Percentiles rank a stretch among this genome's conserved stretches.
phyloP scores from a whole-genome alignment of 2,113 vertebrate species.

The Spermophilus dauricus region DNA sequence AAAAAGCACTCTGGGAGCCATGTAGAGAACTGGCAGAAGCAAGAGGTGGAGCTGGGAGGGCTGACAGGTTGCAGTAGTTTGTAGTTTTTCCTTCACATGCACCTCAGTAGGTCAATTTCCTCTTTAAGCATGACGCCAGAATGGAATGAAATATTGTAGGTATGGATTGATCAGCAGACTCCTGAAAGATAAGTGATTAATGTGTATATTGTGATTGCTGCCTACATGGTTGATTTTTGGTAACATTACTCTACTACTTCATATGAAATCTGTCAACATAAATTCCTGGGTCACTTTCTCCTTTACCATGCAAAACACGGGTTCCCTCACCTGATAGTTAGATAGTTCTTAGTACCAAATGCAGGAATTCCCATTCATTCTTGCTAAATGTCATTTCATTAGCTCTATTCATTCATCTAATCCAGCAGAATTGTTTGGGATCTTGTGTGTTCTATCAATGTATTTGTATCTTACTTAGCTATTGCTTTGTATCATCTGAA shows the following conservation, averaged over 20 bases:
- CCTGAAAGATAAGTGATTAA: neutral
- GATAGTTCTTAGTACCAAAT: neutral
- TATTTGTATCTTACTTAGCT: neutral
- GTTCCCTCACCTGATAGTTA: neutral
- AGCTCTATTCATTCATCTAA: neutral
- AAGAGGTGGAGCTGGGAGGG: neutral
- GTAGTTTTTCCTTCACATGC: neutral
- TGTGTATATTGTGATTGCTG: neutral
- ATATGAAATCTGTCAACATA: neutral
- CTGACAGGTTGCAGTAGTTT: neutral
- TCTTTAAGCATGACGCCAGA: neutral
- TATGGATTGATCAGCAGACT: neutral
- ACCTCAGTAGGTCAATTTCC: neutral
- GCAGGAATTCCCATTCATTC: neutral
- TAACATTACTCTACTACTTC: neutral
- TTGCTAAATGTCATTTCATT: neutral
- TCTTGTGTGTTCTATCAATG: neutral
- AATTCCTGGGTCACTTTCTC: neutral
- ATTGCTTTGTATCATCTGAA: neutral
- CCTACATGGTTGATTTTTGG: neutral
- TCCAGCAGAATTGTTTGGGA: neutral
- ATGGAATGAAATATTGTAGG: neutral
- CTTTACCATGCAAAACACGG: neutral
- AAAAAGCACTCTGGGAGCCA: neutral
- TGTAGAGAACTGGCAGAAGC: neutral